These are phyloP conservation scores for Corydoras sp. DNA, from an alignment of 2,113 vertebrate species.

Conservation along the genomic window DNA sequence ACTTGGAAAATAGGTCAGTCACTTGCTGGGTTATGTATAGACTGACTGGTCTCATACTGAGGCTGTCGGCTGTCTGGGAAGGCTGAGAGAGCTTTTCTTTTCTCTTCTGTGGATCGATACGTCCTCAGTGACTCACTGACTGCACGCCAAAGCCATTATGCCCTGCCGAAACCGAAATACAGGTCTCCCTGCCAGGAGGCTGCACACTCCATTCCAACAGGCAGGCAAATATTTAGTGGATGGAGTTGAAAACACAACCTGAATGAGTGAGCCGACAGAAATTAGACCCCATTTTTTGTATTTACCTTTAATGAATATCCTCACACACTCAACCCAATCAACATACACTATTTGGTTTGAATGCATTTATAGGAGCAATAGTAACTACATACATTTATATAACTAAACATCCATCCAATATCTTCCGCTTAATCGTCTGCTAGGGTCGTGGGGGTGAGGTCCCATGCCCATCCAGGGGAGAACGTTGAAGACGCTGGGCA, in stretches of 20 bases:
- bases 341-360: too few relatives aligned
- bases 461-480: too few relatives aligned
- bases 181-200: slow-evolving; percentile 29
- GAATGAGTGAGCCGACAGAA: too few relatives aligned
- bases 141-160: slow-evolving; percentile 42
- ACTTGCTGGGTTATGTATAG: slow-evolving; percentile 33
- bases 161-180: slow-evolving; percentile 40
- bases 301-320: too few relatives aligned
- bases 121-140: slow-evolving; percentile 38
- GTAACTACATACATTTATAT: too few relatives aligned
- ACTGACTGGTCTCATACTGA: slow-evolving; percentile 24
- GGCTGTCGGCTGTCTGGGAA: slow-evolving; percentile 26
- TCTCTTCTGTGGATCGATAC: slow-evolving; percentile 39
- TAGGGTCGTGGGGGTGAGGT: too few relatives aligned
- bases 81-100: slow-evolving; percentile 31
- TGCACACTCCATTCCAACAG: slow-evolving; percentile 27
- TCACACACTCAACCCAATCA: too few relatives aligned
- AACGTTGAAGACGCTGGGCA: too few relatives aligned
- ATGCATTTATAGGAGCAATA: too few relatives aligned
- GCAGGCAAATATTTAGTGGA: slow-evolving; percentile 34
- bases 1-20: slow-evolving; percentile 37
- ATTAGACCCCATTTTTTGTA: too few relatives aligned
- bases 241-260: background rate
- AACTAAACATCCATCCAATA: too few relatives aligned
- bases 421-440: too few relatives aligned